A percentile compares a stretch with the other conserved stretches of the same genome.
Evolutionary conservation across 2,888 invertebrate species (phyloP).

Genomic region (Eucriotettix oculatus): DNA sequence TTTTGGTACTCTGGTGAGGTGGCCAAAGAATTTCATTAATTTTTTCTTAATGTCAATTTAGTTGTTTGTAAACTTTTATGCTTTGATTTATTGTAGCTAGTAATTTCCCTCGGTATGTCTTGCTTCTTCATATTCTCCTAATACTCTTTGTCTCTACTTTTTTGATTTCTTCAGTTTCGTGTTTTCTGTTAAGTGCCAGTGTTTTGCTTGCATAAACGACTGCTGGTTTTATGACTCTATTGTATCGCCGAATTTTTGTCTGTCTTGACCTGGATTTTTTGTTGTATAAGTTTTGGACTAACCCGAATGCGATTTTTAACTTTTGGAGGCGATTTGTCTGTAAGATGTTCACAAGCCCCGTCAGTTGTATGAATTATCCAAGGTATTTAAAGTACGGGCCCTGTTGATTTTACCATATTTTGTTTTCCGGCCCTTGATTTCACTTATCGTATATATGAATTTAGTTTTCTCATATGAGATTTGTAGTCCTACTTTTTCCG

Average conservation of each 20-base stretch:
- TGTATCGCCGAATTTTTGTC: conserved; percentile 1
- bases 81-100: neutral
- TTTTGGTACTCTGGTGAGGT: neutral
- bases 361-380: too few relatives aligned
- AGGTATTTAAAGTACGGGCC: too few relatives aligned
- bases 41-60: neutral
- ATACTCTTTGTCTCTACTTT: neutral
- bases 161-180: neutral
- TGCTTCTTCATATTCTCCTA: neutral
- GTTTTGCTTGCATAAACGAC: conserved; percentile 1
- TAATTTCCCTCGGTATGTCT: neutral
- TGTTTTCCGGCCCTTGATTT: neutral
- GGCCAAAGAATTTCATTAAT: neutral
- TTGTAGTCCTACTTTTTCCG: too few relatives aligned
- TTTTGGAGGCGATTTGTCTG: neutral
- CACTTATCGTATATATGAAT: neutral
- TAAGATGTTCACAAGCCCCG: too few relatives aligned
- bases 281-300: neutral
- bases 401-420: neutral
- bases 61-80: neutral
- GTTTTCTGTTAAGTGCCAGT: neutral
- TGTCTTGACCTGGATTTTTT: conserved; percentile 1
- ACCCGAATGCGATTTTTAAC: neutral
- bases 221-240: conserved; percentile 3
- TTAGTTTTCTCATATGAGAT: conserved; percentile 4